phyloP scores from a whole-genome alignment of 2,888 invertebrate species.

The Perdita meconis region DNA sequence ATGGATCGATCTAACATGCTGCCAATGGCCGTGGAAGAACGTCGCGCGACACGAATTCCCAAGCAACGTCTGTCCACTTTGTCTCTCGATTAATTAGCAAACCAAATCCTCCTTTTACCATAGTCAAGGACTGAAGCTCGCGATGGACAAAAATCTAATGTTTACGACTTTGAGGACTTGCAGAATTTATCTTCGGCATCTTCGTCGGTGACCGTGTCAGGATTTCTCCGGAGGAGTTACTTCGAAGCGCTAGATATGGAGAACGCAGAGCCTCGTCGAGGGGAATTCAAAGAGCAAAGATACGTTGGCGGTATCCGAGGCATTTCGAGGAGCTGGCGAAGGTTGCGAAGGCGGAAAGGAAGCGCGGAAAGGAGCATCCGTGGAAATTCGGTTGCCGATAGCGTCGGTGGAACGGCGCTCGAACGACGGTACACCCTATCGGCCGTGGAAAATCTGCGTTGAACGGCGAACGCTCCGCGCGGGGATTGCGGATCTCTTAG shows the following conservation, averaged over 20 bases:
- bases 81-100: constrained; percentile 45
- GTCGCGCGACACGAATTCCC: constrained; percentile 45
- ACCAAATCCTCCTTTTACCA: constrained; percentile 34
- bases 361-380: not conserved
- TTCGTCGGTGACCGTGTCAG: not conserved
- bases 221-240: too few species aligned
- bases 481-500: constrained; percentile 56
- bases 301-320: not conserved
- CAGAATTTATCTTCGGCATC: constrained; percentile 10
- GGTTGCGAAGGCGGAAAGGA: too few species aligned
- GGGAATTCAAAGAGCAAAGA: too few species aligned
- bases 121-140: not conserved
- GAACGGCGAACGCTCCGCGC: constrained; percentile 1
- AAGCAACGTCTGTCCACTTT: constrained; percentile 17
- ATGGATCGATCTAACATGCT: constrained; percentile 50
- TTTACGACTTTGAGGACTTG: constrained; percentile 15
- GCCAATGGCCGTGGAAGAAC: constrained; percentile 43
- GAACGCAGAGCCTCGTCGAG: too few species aligned
- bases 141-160: constrained; percentile 10
- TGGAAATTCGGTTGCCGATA: constrained; percentile 6
- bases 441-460: constrained; percentile 25
- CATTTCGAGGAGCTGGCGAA: not conserved
- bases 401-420: not conserved
- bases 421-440: constrained; percentile 21
- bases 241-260: too few species aligned